Evolutionary conservation across 2,888 invertebrate species (phyloP).

Genomic region (Mycalesis mineus): DNA sequence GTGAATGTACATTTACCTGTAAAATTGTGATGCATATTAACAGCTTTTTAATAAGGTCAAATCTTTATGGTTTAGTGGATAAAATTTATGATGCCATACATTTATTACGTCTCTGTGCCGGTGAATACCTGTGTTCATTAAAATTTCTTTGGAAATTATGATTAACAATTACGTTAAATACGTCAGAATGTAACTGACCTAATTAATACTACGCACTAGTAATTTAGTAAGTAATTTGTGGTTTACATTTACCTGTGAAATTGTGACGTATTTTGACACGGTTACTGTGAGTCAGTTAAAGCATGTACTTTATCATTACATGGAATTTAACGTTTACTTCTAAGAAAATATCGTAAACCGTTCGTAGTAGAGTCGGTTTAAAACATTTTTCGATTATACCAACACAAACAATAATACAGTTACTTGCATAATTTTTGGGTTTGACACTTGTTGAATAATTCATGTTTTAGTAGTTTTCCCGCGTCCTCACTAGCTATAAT

Average conservation of each 20-base stretch:
- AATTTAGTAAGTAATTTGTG: not conserved
- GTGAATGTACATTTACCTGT: no score
- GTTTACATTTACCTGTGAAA: not conserved
- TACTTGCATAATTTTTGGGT: no score
- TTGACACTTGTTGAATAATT: no score
- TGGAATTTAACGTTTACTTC: not conserved
- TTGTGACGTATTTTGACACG: not conserved
- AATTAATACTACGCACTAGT: not conserved
- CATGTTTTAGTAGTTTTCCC: no score
- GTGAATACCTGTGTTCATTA: constrained; percentile 11
- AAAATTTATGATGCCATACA: no score
- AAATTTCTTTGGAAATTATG: constrained; percentile 9
- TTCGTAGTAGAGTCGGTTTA: not conserved
- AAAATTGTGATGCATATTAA: no score
- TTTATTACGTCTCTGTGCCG: constrained; percentile 14
- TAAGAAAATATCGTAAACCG: not conserved
- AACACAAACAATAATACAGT: not conserved
- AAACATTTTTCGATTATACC: not conserved
- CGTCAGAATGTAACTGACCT: constrained; percentile 2
- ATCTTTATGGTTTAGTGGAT: not conserved
- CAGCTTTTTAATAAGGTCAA: no score
- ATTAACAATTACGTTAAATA: not conserved
- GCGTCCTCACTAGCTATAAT: no score
- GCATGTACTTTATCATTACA: not conserved
- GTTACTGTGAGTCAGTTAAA: not conserved